These are phyloP conservation scores for Panorpa germanica DNA, from an alignment of 2,888 invertebrate species.

Conservation along the genomic window DNA sequence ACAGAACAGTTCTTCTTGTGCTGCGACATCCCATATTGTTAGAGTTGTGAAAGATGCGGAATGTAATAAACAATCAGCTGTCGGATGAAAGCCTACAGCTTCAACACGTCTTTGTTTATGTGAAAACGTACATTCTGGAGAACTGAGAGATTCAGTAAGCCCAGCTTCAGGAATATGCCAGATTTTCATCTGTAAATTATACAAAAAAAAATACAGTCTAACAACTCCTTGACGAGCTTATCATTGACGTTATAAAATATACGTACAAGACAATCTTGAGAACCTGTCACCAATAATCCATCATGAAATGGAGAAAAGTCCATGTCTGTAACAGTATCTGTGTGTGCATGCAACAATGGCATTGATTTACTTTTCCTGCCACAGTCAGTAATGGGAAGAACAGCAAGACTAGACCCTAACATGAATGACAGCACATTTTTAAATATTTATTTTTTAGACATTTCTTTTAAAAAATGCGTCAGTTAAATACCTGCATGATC, in stretches of 20 bases:
- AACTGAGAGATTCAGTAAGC: constrained; percentile 52
- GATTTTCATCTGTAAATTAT: constrained; percentile 48
- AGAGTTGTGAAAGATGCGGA: constrained; percentile 67
- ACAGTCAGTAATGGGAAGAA: constrained; percentile 71
- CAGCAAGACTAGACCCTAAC: constrained; percentile 79
- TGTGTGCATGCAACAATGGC: constrained; percentile 69
- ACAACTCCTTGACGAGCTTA: background rate
- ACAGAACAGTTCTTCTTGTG: constrained; percentile 65
- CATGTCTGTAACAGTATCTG: constrained; percentile 86
- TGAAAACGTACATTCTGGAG: constrained; percentile 63
- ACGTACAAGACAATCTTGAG: constrained; percentile 64
- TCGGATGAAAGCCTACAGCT: constrained; percentile 80
- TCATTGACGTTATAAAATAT: constrained; percentile 6
- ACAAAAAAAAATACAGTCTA: background rate
- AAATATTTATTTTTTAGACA: background rate
- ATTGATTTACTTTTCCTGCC: constrained; percentile 78
- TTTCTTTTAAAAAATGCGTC: constrained; percentile 11
- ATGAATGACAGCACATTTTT: background rate
- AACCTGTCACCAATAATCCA: constrained; percentile 76
- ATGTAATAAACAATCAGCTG: constrained; percentile 75
- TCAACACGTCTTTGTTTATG: constrained; percentile 74
- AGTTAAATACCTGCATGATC: constrained; percentile 78
- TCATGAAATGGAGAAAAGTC: constrained; percentile 93
- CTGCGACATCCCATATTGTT: constrained; percentile 71
- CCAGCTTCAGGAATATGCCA: constrained; percentile 80